Evolutionary conservation across 2,888 invertebrate genomes (phyloP).

Genomic region (Rhopalosiphum nymphaeae): DNA sequence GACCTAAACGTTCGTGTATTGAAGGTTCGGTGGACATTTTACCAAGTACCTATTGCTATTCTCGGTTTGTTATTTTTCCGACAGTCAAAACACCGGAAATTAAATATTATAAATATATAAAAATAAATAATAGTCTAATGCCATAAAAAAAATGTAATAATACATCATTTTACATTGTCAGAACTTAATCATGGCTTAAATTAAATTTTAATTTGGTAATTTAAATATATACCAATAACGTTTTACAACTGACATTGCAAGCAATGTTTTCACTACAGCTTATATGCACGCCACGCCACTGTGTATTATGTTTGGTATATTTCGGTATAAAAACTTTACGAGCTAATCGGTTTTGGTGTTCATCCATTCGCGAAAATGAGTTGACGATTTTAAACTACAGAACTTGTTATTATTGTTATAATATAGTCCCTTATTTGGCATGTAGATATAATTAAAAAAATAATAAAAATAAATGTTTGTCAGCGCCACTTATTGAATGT

Average conservation of each 20-base stretch:
- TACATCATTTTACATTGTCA: neutral
- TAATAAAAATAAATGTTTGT: too few species aligned
- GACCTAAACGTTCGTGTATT: neutral
- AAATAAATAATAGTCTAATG: neutral
- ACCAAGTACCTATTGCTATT: neutral
- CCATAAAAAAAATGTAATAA: neutral
- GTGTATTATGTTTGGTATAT: neutral
- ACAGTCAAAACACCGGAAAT: too few species aligned
- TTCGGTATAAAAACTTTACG: too few species aligned
- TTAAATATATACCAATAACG: neutral
- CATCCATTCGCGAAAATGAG: too few species aligned
- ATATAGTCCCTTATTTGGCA: too few species aligned
- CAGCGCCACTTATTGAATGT: too few species aligned
- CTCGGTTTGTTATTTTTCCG: too few species aligned
- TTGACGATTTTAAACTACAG: too few species aligned
- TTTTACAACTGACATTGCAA: neutral
- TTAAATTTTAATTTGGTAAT: neutral
- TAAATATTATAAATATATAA: too few species aligned
- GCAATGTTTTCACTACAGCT: neutral
- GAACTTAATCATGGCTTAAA: neutral
- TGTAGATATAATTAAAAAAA: too few species aligned
- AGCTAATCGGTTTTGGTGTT: too few species aligned
- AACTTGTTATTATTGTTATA: too few species aligned
- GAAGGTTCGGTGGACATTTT: neutral
- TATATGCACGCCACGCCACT: neutral